Evolutionary conservation across 2,113 vertebrate species (phyloP).

Genomic region (Seriola rivoliana): DNA sequence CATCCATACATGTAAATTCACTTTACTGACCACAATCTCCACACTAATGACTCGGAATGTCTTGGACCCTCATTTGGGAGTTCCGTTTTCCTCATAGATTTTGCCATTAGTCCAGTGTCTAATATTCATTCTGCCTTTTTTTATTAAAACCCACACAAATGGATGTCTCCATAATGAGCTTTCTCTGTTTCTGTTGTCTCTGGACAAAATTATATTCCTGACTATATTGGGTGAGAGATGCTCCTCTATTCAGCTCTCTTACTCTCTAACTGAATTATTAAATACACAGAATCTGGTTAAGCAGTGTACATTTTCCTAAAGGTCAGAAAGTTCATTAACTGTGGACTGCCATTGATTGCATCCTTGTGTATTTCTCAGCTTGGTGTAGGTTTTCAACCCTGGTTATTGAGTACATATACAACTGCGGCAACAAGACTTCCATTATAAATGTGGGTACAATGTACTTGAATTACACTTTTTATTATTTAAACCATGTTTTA

Average conservation of each 20-base stretch:
- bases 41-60: conserved; percentile 60
- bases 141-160: conserved; percentile 84
- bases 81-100: conserved; percentile 81
- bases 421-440: conserved; percentile 1
- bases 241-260: conserved; percentile 76
- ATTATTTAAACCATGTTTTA: neutral
- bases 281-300: conserved; percentile 86
- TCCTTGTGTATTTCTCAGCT: conserved; percentile 68
- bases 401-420: conserved; percentile 40
- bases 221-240: conserved; percentile 80
- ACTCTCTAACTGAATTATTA: conserved; percentile 89
- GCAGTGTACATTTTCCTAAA: conserved; percentile 86
- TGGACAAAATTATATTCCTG: conserved; percentile 84
- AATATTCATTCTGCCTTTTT: conserved; percentile 74
- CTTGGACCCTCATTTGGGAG: conserved; percentile 57
- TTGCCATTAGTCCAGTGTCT: conserved; percentile 60
- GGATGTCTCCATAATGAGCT: conserved; percentile 80
- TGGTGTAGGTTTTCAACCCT: conserved; percentile 61
- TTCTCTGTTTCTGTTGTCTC: conserved; percentile 65
- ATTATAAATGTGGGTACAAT: neutral
- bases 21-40: conserved; percentile 33
- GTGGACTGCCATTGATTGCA: conserved; percentile 84
- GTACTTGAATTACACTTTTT: neutral
- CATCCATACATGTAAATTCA: conserved; percentile 58
- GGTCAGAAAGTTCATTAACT: conserved; percentile 89